Conservation (phyloP, 2,888 invertebrate species). For the Embidobia sp. region DNA sequence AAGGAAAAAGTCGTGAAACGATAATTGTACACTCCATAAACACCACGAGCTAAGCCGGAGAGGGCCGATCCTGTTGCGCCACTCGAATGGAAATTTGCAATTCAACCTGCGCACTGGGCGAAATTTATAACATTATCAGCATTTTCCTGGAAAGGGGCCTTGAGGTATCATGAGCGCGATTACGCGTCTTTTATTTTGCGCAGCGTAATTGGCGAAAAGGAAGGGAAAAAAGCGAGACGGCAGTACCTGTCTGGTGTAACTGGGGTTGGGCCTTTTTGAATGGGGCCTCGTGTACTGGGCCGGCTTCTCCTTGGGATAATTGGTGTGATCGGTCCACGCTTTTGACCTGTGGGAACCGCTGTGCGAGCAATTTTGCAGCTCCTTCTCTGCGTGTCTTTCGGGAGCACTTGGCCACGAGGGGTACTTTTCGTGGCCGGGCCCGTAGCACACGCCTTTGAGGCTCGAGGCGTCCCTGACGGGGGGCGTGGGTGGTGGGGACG, state of each 20-base stretch:
- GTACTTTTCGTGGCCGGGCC: constrained; percentile 88
- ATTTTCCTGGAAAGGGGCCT: no score
- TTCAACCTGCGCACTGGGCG: no score
- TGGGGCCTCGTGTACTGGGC: constrained; percentile 85
- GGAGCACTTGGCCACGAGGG: constrained; percentile 88
- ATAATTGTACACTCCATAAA: no score
- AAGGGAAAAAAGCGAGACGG: no score
- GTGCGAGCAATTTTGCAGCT: constrained; percentile 74
- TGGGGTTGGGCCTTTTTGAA: constrained; percentile 84
- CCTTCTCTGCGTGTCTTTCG: constrained; percentile 82
- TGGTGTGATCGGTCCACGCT: constrained; percentile 88
- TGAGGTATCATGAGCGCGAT: no score
- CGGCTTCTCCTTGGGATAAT: constrained; percentile 87
- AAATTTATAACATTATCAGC: no score
- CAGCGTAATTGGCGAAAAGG: no score
- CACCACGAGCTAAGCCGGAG: no score
- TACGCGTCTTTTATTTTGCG: no score
- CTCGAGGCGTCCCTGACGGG: constrained; percentile 87
- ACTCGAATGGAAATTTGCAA: no score
- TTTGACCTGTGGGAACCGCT: constrained; percentile 86
- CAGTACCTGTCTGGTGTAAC: constrained; percentile 84
- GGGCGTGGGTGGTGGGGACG: constrained; percentile 84
- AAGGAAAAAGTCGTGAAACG: no score
- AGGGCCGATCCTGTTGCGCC: no score
- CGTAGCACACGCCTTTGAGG: constrained; percentile 86